These are phyloP conservation scores for Etheostoma perlongum DNA, from an alignment of 2,797 vertebrate genomes.

Conservation along the genomic window DNA sequence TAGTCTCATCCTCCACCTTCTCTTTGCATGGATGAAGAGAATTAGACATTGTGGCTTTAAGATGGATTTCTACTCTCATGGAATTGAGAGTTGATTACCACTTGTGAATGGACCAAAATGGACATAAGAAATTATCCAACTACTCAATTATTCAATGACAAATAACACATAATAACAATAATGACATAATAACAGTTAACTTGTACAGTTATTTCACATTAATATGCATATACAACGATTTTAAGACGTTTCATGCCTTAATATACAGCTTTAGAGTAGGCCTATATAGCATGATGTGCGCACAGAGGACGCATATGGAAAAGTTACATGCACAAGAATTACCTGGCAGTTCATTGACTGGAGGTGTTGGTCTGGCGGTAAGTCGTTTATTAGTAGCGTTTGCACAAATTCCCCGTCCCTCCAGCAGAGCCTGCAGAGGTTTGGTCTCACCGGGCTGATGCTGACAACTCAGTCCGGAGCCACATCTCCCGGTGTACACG, in stretches of 20 bases:
- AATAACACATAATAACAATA: no score
- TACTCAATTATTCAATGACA: background rate
- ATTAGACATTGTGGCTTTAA: background rate
- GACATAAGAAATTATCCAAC: background rate
- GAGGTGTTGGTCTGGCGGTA: constrained; percentile 59
- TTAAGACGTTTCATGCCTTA: background rate
- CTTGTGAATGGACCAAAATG: background rate
- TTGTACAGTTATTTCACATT: background rate
- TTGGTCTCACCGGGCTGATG: constrained; percentile 85
- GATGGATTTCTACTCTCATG: background rate
- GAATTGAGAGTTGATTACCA: background rate
- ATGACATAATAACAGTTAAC: no score
- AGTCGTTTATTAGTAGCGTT: constrained; percentile 76
- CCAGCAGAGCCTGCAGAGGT: constrained; percentile 91
- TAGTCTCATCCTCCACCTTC: background rate
- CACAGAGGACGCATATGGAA: no score
- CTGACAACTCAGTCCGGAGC: constrained; percentile 87
- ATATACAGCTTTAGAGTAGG: background rate
- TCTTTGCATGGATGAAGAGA: background rate
- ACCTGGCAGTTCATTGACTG: constrained; percentile 81
- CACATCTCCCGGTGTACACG: constrained; percentile 92
- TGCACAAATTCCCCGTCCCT: constrained; percentile 90
- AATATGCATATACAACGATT: background rate
- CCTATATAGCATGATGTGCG: no score
- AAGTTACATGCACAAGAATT: constrained; percentile 21